Base-by-base conservation (phyloP, 2,888 invertebrate species). In the Lysandra bellargus region DNA sequence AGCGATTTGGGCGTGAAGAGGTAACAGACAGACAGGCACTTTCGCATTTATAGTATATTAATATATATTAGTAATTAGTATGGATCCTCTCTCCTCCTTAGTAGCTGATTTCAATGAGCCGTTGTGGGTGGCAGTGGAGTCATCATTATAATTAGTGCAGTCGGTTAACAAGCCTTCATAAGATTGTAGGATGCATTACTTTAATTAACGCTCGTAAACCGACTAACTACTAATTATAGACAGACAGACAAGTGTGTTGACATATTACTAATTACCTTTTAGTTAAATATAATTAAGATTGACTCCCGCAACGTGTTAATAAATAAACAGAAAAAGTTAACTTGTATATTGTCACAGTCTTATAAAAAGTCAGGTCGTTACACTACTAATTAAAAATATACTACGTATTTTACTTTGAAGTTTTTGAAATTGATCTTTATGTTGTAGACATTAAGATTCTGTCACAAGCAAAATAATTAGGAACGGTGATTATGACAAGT, bases 261-360 rank as follows among this genome's bases (percentile, higher is more conserved):
- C 33, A 69, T 69, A 14, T 69, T 14, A 69, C 33, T 69, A 69
- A 69, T 69, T 69, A 69, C 33, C 33, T 37, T 69, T 69, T 69
- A 33, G 33, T 33, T 69, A 64, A 30, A 30, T 64, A 33, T 69
- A 69, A 69, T 69, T 69, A 69, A 33, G 33, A 37, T 37, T 17
- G 69, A 69, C 69, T 69, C 69, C 69, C 69, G 69, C 69, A 17
- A 37, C 33, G 69, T 64, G 4, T 37, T 69, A 14, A 14, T 69
- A 69, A 33, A 69, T 33, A 69, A 69, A 69, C 5, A 5, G 33
- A 64, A 64, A 69, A 64, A 64, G 30, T 23, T 69, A 33, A 69
- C 37, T 69, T 69, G 69, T 33, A 30, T 23, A 14, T 33, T 69
- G 69, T 69, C 69, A 33, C 69, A 33, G 23, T 33, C 12, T 61